Percentiles rank a stretch among this genome's conserved stretches.
Evolutionary conservation across 2,797 vertebrate genomes (phyloP).

Genomic region (Oceanodroma leucorhoa): DNA sequence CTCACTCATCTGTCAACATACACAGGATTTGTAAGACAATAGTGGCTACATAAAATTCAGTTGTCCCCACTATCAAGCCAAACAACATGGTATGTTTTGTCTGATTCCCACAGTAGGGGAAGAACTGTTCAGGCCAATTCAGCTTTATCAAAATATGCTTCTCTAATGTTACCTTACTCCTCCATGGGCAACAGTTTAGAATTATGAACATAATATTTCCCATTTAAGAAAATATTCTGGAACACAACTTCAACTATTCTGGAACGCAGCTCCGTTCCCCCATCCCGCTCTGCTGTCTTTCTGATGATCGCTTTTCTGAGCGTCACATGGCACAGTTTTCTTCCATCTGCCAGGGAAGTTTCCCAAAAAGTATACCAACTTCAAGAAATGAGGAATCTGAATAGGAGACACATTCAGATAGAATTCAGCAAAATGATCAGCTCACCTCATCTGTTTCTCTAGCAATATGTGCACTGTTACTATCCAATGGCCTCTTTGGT

Average conservation of each 20-base stretch:
- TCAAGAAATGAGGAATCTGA: slow-evolving; percentile 22
- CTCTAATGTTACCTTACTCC: not conserved
- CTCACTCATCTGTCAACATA: slow-evolving; percentile 4
- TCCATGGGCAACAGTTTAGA: not conserved
- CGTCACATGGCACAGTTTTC: slow-evolving; percentile 14
- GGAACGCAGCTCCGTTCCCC: not conserved
- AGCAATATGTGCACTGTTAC: slow-evolving; percentile 58
- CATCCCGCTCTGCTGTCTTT: not conserved
- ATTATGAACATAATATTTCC: not conserved
- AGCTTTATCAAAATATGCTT: not conserved
- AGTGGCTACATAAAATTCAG: no score
- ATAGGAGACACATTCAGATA: not conserved
- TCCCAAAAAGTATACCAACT: slow-evolving; percentile 9
- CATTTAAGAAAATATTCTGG: not conserved
- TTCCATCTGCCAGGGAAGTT: slow-evolving; percentile 44
- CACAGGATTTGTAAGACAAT: no score
- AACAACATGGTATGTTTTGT: no score
- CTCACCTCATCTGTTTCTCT: slow-evolving; percentile 54
- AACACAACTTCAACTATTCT: not conserved
- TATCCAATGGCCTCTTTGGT: slow-evolving; percentile 60
- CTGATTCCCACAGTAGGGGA: no score
- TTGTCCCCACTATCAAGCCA: no score
- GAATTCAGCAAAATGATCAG: slow-evolving; percentile 43
- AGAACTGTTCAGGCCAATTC: no score
- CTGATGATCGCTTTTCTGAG: not conserved